These are phyloP conservation scores for Pogonocichla stellata DNA, from an alignment of 2,113 vertebrate genomes.

Conservation along the genomic window DNA sequence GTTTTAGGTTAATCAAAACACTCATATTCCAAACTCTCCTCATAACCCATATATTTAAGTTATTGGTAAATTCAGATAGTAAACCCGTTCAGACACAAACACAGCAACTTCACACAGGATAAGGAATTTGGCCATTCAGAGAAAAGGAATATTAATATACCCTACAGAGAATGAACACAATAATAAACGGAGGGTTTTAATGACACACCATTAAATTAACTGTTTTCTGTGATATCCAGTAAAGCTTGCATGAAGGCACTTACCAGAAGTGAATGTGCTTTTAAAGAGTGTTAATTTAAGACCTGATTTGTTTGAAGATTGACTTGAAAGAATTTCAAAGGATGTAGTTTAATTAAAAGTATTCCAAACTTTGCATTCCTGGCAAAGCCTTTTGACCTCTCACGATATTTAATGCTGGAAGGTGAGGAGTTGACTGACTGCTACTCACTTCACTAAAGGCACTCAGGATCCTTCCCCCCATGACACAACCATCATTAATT, in stretches of 20 bases:
- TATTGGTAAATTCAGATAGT: not conserved
- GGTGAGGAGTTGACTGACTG: conserved; percentile 70
- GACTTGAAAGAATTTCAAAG: conserved; percentile 71
- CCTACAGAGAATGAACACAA: not conserved
- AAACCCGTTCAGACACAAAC: not conserved
- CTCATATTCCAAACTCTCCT: not conserved
- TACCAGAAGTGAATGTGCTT: conserved; percentile 11
- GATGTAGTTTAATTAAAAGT: conserved; percentile 58
- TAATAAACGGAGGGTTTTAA: not conserved
- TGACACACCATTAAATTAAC: not conserved
- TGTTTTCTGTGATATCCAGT: not conserved
- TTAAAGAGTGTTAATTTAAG: conserved; percentile 57
- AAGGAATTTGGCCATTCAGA: not conserved
- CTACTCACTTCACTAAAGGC: conserved; percentile 68
- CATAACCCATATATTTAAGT: not conserved
- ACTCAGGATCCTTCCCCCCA: conserved; percentile 37
- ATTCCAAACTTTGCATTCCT: conserved; percentile 69
- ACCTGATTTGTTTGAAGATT: conserved; percentile 46
- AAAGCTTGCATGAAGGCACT: not conserved
- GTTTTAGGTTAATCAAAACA: conserved; percentile 17
- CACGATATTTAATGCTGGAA: conserved; percentile 49
- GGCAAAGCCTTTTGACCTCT: conserved; percentile 73
- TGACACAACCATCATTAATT: conserved; percentile 17
- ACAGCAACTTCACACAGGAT: not conserved
- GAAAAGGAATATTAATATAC: not conserved